Evolutionary conservation across 1,140 invertebrate genomes (phyloP).

Genomic region (Chrysoperla carnea): DNA sequence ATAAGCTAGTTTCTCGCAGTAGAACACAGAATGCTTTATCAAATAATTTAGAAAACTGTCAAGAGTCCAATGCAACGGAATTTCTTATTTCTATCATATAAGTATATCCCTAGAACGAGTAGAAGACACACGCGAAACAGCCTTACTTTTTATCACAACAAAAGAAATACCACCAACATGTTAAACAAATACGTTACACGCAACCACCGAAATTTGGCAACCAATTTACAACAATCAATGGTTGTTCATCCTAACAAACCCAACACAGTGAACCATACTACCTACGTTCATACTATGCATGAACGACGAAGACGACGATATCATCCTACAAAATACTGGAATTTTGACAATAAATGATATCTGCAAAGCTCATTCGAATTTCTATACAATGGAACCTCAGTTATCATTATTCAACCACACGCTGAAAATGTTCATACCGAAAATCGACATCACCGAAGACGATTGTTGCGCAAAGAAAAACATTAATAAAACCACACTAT

Average conservation of each 20-base stretch:
- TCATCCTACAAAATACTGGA: neutral
- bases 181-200: neutral
- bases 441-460: constrained; percentile 1
- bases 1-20: no score
- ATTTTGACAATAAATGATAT: neutral
- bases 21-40: no score
- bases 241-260: neutral
- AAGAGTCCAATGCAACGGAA: no score
- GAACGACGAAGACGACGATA: neutral
- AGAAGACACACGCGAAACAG: neutral
- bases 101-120: neutral
- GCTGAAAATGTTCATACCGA: neutral
- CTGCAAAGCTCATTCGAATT: constrained; percentile 1
- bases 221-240: no score
- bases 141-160: neutral
- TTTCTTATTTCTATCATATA: no score
- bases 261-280: neutral
- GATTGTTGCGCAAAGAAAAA: neutral
- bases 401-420: neutral
- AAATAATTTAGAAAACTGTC: no score
- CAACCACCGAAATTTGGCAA: constrained; percentile 1
- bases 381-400: neutral
- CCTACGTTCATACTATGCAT: no score
- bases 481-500: neutral
- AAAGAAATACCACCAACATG: neutral